Base-by-base conservation (phyloP, 2,113 vertebrate species). In the Hippocampus barbouri region DNA sequence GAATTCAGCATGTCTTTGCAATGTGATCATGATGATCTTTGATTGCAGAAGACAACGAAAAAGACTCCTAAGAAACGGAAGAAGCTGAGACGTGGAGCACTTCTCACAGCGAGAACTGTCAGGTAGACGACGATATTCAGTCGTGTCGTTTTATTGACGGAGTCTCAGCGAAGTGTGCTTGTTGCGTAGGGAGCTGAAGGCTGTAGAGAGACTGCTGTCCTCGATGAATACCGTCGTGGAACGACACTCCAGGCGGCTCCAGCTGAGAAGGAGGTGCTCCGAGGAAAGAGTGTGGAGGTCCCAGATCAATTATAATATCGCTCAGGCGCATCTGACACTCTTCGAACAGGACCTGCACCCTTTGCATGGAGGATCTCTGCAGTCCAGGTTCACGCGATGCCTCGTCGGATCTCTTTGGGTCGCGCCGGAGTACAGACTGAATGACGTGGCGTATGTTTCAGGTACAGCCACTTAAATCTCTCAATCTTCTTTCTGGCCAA, bases 231-330 rank as follows among this genome's bases (percentile, higher is more conserved):
- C 85, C 60, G 1, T 91, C 59, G 72, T 93, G 68, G 61, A 74
- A n/a, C 75, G 65, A 59, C 85, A 85, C 11, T 61, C 89, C 70
- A 91, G 81, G 69, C 89, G 30, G 73, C 90, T 83, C 75, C 79
- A 77, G 25, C 89, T 94, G 56, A 92, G 91, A 73, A 87, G 87
- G 47, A 4, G 91, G 6, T 91, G 80, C 80, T 86, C 87, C 65
- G 93, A 94, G 69, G 94, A 97, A 81, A 90, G 94, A 79, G 92
- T 93, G 53, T 97, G 95, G 95, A 93, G 74, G 75, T 90, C 93
- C 70, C 93, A 94, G 71, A 87, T 96, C 72, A 96, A 98, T 81
- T 81, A 94, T 68, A 89, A 74, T 49, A 51, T 96, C 81, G 95
- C 94, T 65, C 62, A 73, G 34, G 86, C 92, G 57, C 91, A 95